Percentiles rank a stretch among this genome's conserved stretches.
Evolutionary conservation across 2,797 vertebrate species (phyloP).

Genomic region (Parambassis ranga): DNA sequence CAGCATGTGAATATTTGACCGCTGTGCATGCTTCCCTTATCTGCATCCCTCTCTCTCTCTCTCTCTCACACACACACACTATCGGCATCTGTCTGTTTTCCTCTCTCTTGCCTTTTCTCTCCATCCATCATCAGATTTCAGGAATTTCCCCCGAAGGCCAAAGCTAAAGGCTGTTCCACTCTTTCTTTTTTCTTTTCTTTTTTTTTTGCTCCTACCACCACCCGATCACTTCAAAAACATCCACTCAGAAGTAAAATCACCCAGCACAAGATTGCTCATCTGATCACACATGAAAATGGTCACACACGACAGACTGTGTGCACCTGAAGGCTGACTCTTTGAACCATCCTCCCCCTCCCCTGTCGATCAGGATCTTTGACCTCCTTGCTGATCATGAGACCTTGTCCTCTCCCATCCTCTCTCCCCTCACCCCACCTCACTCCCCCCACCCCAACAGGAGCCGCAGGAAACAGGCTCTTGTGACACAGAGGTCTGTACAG

Average conservation of each 20-base stretch:
- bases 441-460: conserved; percentile 44
- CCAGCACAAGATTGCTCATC: neutral
- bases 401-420: conserved; percentile 49
- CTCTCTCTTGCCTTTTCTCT: conserved; percentile 38
- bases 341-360: conserved; percentile 12
- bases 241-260: neutral
- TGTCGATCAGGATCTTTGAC: conserved; percentile 47
- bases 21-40: conserved; percentile 70
- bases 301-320: conserved; percentile 1
- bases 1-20: conserved; percentile 78
- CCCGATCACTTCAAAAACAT: neutral
- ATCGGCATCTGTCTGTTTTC: conserved; percentile 41
- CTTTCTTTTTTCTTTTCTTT: neutral
- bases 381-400: conserved; percentile 67
- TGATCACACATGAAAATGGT: neutral
- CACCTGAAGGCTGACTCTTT: conserved; percentile 69
- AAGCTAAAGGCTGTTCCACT: conserved; percentile 24
- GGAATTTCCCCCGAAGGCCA: conserved; percentile 71
- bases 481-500: conserved; percentile 69
- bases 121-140: conserved; percentile 68
- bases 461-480: conserved; percentile 70
- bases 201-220: neutral
- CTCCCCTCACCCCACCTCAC: conserved; percentile 33
- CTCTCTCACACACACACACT: conserved; percentile 28
- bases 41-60: conserved; percentile 55